Evolutionary conservation across 2,113 vertebrate species (phyloP), one percentile per base, ranked within the genome.

Genomic region (Varanus komodoensis): DNA sequence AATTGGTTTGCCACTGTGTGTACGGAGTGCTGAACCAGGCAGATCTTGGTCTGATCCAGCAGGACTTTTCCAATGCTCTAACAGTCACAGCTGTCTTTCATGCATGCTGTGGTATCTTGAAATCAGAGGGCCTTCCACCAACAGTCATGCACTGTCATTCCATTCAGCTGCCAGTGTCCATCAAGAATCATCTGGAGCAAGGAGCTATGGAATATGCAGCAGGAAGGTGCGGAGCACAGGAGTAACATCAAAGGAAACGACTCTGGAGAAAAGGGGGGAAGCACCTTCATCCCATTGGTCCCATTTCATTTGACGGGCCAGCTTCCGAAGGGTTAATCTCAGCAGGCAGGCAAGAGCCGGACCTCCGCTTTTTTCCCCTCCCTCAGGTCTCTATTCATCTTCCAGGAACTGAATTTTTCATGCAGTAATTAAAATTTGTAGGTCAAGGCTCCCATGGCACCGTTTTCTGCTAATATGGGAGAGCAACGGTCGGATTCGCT

Each of bases 341-440:
- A 73, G 80, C 94, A 95, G 94, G 93, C 95, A 82, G 77, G 84
- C 93, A 93, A 92, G 95, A 95, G 95, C 91, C 96, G 95, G 96
- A 96, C 96, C 93, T 96, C 94, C 91, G 96, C 97, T 95, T 96
- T 97, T 97, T 96, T 93, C 92, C 92, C 89, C 25, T 23, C 74
- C 64, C 95, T 97, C 95, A 97, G 96, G 97, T 97, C 95, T 93
- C 93, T 93, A 96, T 97, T 98, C 96, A 96, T 98, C 82, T 97
- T 98, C 93, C 92, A 94, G 96, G 97, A 98, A 97, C 97, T 98
- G 98, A 98, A 98, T 98, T 98, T 98, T 98, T 98, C 97, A 98
- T 98, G 97, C 97, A 97, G 98, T 99, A 99, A 99, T 99, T 99
- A 98, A 98, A 99, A 98, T 98, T 97, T 99, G 98, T 98, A 98